These are phyloP conservation scores for Sorex fumeus DNA, from an alignment of 2,113 vertebrate species.

Conservation along the genomic window DNA sequence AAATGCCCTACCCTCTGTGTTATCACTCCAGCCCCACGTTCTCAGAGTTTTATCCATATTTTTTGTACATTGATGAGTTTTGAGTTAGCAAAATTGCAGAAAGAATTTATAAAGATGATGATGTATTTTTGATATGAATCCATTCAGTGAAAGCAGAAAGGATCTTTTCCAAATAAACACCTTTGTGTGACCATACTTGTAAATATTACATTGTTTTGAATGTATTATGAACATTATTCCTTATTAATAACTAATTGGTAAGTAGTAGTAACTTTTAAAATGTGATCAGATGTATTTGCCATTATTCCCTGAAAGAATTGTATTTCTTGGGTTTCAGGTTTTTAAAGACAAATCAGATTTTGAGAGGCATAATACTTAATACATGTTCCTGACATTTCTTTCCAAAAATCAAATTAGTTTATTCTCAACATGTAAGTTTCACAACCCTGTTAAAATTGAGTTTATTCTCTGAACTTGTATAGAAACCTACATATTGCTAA, in stretches of 20 bases:
- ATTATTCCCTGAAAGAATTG: slow-evolving; percentile 61
- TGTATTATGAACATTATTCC: slow-evolving; percentile 20
- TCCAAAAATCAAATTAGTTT: slow-evolving; percentile 76
- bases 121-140: slow-evolving; percentile 2
- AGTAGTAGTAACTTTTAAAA: slow-evolving; percentile 24
- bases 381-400: slow-evolving; percentile 73
- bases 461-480: slow-evolving; percentile 81
- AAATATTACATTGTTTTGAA: not conserved
- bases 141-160: not conserved
- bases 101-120: not conserved
- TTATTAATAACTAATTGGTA: slow-evolving; percentile 48
- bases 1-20: too few relatives aligned
- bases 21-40: too few relatives aligned
- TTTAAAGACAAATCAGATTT: slow-evolving; percentile 68
- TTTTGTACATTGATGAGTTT: slow-evolving; percentile 19
- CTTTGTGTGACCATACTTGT: not conserved
- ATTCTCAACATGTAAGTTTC: slow-evolving; percentile 72
- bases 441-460: slow-evolving; percentile 70
- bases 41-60: not conserved
- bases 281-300: slow-evolving; percentile 57
- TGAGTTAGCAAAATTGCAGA: not conserved
- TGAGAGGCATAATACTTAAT: slow-evolving; percentile 67
- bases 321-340: slow-evolving; percentile 54
- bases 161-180: not conserved
- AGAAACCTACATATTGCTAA: slow-evolving; percentile 81